phyloP scores from a whole-genome alignment of 2,797 vertebrate species.

The Dermochelys coriacea region DNA sequence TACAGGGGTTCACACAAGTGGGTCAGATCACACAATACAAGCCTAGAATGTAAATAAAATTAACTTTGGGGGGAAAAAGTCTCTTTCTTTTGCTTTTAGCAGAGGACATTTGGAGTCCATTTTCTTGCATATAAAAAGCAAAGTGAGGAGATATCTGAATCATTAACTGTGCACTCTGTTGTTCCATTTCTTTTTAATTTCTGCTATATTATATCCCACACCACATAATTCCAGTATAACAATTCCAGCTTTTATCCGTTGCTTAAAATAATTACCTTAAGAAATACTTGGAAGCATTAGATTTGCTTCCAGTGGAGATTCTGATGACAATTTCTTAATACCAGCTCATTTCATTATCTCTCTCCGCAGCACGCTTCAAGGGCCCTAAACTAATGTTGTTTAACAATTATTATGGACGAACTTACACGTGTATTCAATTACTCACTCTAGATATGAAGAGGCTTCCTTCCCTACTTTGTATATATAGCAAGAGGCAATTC shows the following conservation, averaged over 20 bases:
- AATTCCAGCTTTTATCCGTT: background rate
- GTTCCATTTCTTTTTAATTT: background rate
- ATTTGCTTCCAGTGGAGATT: slow-evolving; percentile 60
- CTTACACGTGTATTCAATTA: slow-evolving; percentile 33
- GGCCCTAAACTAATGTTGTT: slow-evolving; percentile 58
- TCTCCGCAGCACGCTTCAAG: slow-evolving; percentile 19
- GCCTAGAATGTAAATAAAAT: background rate
- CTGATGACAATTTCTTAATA: slow-evolving; percentile 65
- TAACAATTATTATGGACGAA: slow-evolving; percentile 48
- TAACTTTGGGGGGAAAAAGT: background rate
- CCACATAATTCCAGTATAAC: background rate
- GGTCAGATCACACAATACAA: background rate
- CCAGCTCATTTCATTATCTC: slow-evolving; percentile 61
- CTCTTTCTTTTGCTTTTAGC: background rate
- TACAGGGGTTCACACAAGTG: background rate
- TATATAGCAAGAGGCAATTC: background rate
- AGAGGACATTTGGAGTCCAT: background rate
- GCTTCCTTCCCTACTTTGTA: slow-evolving; percentile 52
- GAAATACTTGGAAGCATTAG: slow-evolving; percentile 21
- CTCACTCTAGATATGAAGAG: background rate
- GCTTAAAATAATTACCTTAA: slow-evolving; percentile 42
- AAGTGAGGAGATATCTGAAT: background rate
- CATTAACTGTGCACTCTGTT: background rate
- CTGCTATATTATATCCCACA: background rate
- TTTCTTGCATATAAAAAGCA: background rate